These are phyloP conservation scores for Hyalella azteca DNA, from an alignment of 2,888 invertebrate species.

Conservation along the genomic window DNA sequence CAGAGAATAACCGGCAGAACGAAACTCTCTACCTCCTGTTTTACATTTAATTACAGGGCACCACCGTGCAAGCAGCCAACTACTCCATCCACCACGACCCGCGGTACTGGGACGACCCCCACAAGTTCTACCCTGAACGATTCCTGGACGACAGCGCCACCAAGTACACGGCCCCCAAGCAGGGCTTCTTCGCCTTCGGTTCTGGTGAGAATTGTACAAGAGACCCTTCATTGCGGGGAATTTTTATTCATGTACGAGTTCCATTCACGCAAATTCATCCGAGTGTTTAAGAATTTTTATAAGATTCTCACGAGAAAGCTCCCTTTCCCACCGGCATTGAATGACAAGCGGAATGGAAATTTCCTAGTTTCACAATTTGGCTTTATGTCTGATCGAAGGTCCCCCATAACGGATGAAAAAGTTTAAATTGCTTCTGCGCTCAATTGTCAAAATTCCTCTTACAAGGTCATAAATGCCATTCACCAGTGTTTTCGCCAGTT, in stretches of 20 bases:
- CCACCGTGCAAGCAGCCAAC: not conserved
- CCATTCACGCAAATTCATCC: not conserved
- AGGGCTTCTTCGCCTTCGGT: not conserved
- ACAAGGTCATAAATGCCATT: not conserved
- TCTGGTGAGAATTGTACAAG: not conserved
- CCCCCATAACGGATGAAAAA: not conserved
- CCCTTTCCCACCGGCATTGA: not conserved
- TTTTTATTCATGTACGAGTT: not conserved
- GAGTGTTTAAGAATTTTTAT: not conserved
- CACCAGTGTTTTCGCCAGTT: not conserved
- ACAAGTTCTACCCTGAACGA: not conserved
- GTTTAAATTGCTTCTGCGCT: not conserved
- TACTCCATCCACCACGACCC: not conserved
- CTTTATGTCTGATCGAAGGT: not conserved
- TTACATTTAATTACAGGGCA: not conserved
- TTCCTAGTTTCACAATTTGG: not conserved
- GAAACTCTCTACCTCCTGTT: no score
- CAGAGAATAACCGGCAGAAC: no score
- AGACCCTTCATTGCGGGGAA: not conserved
- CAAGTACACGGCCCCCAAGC: not conserved
- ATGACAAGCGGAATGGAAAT: not conserved
- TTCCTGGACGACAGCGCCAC: not conserved
- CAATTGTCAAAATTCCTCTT: not conserved
- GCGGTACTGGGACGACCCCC: no score
- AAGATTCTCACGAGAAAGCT: not conserved